These are phyloP conservation scores for Pocillopora verrucosa DNA, from an alignment of 64 coral and sea anemone species.

Conservation along the genomic window DNA sequence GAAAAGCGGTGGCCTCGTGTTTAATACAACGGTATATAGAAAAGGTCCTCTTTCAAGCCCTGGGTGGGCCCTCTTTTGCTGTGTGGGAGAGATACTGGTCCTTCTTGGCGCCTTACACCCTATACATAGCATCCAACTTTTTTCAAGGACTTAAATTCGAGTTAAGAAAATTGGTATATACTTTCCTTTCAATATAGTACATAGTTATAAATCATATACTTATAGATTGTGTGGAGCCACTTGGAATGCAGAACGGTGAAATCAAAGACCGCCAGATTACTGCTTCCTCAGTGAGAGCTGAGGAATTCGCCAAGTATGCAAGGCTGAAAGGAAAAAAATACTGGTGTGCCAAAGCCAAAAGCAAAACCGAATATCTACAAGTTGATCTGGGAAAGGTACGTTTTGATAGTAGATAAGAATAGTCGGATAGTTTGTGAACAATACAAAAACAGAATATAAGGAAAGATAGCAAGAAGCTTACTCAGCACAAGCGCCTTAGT, in stretches of 20 bases:
- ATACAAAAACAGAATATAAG: too few relatives aligned
- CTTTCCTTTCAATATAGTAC: not conserved
- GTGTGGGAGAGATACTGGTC: too few relatives aligned
- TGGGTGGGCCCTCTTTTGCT: too few relatives aligned
- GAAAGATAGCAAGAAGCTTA: conserved; percentile 13
- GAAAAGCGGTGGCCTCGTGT: too few relatives aligned
- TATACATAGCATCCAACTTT: too few relatives aligned
- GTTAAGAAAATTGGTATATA: conserved; percentile 38
- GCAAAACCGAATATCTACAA: conserved; percentile 72
- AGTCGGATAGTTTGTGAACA: too few relatives aligned
- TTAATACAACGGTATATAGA: too few relatives aligned
- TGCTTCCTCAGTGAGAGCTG: conserved; percentile 24
- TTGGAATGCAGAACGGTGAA: too few relatives aligned
- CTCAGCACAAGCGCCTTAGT: too few relatives aligned
- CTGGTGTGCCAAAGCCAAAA: conserved; percentile 60
- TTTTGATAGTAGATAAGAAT: conserved; percentile 23
- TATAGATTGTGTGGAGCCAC: too few relatives aligned
- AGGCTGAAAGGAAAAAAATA: conserved; percentile 33
- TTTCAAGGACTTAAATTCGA: conserved; percentile 23
- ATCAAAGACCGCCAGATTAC: conserved; percentile 43
- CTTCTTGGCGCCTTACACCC: too few relatives aligned
- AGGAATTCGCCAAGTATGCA: conserved; percentile 39
- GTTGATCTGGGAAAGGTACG: not conserved
- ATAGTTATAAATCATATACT: conserved; percentile 36
- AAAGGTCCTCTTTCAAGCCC: too few relatives aligned